Conservation (phyloP, 2,888 invertebrate species). For the Pecten maximus region DNA sequence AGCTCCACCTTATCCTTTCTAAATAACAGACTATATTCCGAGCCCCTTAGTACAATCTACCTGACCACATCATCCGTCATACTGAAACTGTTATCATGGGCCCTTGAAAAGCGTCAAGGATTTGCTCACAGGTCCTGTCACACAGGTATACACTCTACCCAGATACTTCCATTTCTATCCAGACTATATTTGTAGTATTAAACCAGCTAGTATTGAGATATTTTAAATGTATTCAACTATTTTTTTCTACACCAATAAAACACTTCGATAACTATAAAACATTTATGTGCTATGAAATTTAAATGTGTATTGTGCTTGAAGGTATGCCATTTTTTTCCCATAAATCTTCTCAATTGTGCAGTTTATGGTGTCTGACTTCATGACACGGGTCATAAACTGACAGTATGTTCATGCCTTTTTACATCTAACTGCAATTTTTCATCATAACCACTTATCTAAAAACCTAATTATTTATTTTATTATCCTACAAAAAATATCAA, state of each 20-base stretch:
- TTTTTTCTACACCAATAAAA: neutral
- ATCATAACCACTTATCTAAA: neutral
- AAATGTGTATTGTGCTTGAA: neutral
- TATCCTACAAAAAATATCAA: slow-evolving; percentile 10
- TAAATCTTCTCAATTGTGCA: slow-evolving; percentile 1
- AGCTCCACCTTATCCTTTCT: neutral
- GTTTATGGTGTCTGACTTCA: neutral
- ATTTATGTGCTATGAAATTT: slow-evolving; percentile 3
- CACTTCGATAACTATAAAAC: neutral
- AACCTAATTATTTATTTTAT: neutral
- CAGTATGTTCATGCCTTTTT: neutral
- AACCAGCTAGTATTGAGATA: neutral
- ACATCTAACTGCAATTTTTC: neutral
- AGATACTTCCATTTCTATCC: neutral
- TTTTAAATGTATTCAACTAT: neutral
- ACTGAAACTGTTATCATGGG: neutral
- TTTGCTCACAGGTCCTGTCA: neutral
- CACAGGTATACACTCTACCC: neutral
- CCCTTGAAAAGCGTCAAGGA: neutral
- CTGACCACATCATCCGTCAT: neutral
- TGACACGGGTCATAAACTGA: neutral
- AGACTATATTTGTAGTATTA: neutral
- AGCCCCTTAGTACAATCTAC: too few species aligned
- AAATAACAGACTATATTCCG: too few species aligned
- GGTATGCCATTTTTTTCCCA: neutral